phyloP scores from a whole-genome alignment of 2,113 vertebrate species.

The Petrocephalus microphthalmus region DNA sequence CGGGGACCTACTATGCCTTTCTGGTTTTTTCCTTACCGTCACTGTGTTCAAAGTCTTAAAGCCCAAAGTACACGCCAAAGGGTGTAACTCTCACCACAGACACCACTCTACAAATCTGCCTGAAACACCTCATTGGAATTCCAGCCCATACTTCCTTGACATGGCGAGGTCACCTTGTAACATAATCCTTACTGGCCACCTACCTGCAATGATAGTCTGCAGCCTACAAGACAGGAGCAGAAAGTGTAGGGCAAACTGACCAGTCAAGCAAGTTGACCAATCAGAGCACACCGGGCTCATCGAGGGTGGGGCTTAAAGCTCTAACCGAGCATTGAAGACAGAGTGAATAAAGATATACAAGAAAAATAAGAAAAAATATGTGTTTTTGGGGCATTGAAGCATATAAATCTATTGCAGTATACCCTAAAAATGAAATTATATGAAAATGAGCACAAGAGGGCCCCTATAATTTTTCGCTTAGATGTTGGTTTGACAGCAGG shows the following conservation, averaged over 20 bases:
- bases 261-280: neutral
- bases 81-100: neutral
- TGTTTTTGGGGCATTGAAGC: neutral
- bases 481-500: neutral
- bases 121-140: neutral
- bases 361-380: neutral
- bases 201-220: neutral
- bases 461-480: neutral
- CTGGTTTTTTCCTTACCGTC: neutral
- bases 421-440: neutral
- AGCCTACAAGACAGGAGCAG: neutral
- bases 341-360: neutral
- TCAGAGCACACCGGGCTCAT: neutral
- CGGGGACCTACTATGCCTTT: neutral
- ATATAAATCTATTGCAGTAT: neutral
- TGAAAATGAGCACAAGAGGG: neutral
- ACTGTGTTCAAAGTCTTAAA: neutral
- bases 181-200: neutral
- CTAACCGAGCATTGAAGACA: neutral
- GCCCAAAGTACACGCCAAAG: neutral
- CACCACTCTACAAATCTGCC: neutral
- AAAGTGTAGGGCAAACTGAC: neutral
- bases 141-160: neutral
- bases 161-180: neutral
- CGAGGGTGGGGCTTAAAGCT: neutral